These are phyloP conservation scores for Protaetia brevitarsis DNA, from an alignment of 1,140 invertebrate species.

Conservation along the genomic window DNA sequence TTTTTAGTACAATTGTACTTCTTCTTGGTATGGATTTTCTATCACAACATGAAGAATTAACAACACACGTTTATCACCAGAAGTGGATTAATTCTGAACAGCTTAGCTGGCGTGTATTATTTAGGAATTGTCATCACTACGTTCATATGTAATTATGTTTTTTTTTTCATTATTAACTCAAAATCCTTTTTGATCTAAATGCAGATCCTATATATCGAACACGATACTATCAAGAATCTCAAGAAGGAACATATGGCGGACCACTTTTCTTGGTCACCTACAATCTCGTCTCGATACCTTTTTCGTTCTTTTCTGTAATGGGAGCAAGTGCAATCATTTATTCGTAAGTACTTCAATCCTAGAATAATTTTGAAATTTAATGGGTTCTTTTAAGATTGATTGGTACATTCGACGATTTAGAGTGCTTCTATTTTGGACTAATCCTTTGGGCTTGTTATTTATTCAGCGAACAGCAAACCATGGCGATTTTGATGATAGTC, in stretches of 20 bases:
- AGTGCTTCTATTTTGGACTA: slow-evolving; percentile 61
- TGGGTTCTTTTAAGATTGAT: slow-evolving; percentile 47
- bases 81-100: slow-evolving; percentile 79
- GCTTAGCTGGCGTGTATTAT: slow-evolving; percentile 73
- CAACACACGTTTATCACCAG: slow-evolving; percentile 72
- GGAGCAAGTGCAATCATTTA: slow-evolving; percentile 67
- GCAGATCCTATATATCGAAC: slow-evolving; percentile 80
- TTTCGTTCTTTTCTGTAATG: slow-evolving; percentile 69
- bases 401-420: slow-evolving; percentile 51
- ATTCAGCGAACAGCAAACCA: slow-evolving; percentile 79
- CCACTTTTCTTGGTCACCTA: slow-evolving; percentile 79
- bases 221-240: slow-evolving; percentile 83
- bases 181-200: slow-evolving; percentile 17
- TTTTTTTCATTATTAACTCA: background rate
- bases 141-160: slow-evolving; percentile 66
- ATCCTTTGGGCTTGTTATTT: slow-evolving; percentile 77
- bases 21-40: slow-evolving; percentile 77
- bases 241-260: slow-evolving; percentile 83
- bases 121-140: slow-evolving; percentile 77
- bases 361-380: background rate
- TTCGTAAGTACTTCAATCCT: slow-evolving; percentile 57
- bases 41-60: slow-evolving; percentile 66
- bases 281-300: slow-evolving; percentile 73
- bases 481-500: slow-evolving; percentile 77
- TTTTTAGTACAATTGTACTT: slow-evolving; percentile 74